phyloP scores from a whole-genome alignment of 2,888 invertebrate genomes.

The Frankliniella fusca region DNA sequence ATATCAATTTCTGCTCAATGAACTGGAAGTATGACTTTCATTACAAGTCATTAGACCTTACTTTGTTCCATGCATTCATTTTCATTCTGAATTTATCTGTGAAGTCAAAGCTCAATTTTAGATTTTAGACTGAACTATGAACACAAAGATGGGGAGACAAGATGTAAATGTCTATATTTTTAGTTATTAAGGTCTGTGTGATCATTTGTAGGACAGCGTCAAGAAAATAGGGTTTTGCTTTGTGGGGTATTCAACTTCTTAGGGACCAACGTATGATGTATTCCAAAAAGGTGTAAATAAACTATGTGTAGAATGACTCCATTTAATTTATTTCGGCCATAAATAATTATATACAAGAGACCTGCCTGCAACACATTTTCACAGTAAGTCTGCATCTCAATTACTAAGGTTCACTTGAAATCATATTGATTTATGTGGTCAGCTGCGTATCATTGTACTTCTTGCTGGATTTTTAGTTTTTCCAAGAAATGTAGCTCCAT shows the following conservation, averaged over 20 bases:
- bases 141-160: neutral
- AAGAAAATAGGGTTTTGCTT: neutral
- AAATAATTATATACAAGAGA: slow-evolving; percentile 19
- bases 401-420: no score
- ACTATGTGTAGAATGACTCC: neutral
- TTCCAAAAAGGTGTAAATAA: neutral
- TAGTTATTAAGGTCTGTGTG: neutral
- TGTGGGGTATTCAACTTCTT: neutral
- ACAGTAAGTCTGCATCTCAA: no score
- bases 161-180: neutral
- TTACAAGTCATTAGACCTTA: no score
- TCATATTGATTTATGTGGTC: no score
- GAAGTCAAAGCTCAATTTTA: neutral
- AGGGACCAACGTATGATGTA: neutral
- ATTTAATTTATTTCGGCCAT: slow-evolving; percentile 11
- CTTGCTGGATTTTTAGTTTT: neutral
- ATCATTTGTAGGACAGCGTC: neutral
- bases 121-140: neutral
- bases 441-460: neutral
- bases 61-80: no score
- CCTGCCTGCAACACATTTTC: neutral
- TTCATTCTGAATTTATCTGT: neutral
- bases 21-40: no score
- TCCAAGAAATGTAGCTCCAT: neutral
- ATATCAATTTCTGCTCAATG: no score